Conservation (phyloP, 1,140 invertebrate species). For the Thrips palmi region DNA sequence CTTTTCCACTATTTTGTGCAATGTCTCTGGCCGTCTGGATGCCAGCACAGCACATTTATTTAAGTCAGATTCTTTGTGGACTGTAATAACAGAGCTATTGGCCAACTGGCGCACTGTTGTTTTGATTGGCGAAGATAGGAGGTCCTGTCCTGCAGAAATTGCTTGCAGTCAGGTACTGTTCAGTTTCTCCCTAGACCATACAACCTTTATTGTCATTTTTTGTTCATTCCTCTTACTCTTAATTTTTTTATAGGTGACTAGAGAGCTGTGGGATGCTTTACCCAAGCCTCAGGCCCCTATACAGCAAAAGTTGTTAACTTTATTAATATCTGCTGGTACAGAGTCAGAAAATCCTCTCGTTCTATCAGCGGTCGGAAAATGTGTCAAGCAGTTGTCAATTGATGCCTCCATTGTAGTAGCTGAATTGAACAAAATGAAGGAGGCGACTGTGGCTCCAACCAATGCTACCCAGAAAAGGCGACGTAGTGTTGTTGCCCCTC, state of each 20-base stretch:
- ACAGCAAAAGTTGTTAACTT: conserved; percentile 21
- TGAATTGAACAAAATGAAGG: conserved; percentile 36
- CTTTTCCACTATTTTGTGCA: too few species aligned
- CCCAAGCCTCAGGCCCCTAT: conserved; percentile 6
- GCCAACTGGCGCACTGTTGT: too few species aligned
- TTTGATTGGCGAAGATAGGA: conserved; percentile 5
- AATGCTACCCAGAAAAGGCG: background rate
- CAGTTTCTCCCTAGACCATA: conserved; percentile 3
- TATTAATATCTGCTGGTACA: conserved; percentile 23
- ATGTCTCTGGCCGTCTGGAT: too few species aligned
- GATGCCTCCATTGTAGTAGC: conserved; percentile 38
- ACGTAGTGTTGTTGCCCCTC: conserved; percentile 9
- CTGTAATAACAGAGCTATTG: too few species aligned
- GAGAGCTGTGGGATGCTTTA: conserved; percentile 15
- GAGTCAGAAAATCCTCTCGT: conserved; percentile 27
- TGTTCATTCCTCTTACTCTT: conserved; percentile 15
- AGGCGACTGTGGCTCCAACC: background rate
- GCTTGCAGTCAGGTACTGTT: conserved; percentile 10
- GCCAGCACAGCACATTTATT: too few species aligned
- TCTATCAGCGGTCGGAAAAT: conserved; percentile 33
- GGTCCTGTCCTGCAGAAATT: conserved; percentile 6
- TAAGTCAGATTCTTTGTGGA: too few species aligned
- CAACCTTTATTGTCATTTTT: conserved; percentile 7
- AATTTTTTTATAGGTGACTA: conserved; percentile 11
- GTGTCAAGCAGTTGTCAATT: conserved; percentile 48